A percentile compares a stretch with the other conserved stretches of the same genome.
Evolutionary conservation across 2,797 vertebrate species (phyloP).

Genomic region (Rachycentron canadum): DNA sequence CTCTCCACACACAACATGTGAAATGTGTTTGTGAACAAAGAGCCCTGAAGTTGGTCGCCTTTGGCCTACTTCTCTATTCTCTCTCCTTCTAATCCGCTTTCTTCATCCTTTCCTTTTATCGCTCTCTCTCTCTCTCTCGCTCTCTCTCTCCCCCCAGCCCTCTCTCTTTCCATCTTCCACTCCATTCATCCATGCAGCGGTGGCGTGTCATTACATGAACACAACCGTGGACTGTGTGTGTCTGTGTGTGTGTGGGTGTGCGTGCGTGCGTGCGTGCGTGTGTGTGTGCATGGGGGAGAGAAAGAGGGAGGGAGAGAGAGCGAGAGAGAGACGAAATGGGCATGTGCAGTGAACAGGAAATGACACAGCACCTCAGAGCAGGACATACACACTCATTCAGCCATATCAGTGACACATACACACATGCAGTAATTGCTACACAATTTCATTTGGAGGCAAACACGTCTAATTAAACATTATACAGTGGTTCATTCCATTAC

Average conservation of each 20-base stretch:
- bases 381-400: constrained; percentile 23
- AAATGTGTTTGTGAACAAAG: constrained; percentile 37
- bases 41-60: constrained; percentile 46
- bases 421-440: constrained; percentile 21
- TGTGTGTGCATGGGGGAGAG: background rate
- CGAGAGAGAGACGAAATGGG: constrained; percentile 20
- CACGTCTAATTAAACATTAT: constrained; percentile 4
- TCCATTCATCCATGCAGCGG: constrained; percentile 64
- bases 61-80: constrained; percentile 63
- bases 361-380: constrained; percentile 41
- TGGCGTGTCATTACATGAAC: constrained; percentile 57
- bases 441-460: constrained; percentile 28
- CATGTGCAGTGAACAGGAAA: constrained; percentile 37
- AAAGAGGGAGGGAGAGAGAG: background rate
- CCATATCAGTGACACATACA: constrained; percentile 30
- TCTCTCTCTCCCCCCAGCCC: background rate
- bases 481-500: constrained; percentile 6
- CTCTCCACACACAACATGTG: constrained; percentile 1
- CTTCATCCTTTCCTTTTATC: constrained; percentile 54
- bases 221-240: constrained; percentile 28
- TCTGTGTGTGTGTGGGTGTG: constrained; percentile 8
- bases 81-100: constrained; percentile 67
- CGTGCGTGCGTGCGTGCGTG: constrained; percentile 5
- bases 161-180: constrained; percentile 61
- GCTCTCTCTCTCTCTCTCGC: constrained; percentile 15